Evolutionary conservation across 2,888 invertebrate genomes (phyloP).

Genomic region (Sesia apiformis): DNA sequence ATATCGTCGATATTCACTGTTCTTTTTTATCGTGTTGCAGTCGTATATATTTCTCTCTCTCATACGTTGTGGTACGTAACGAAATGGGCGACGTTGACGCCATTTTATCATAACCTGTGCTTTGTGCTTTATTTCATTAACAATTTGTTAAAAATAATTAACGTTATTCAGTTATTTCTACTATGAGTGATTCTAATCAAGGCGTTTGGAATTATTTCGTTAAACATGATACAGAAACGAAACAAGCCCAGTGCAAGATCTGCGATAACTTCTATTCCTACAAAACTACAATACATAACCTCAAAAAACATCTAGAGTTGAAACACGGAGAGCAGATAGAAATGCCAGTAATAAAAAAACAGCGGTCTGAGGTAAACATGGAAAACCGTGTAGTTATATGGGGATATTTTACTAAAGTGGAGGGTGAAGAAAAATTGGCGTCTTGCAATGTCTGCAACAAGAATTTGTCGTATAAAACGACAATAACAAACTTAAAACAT

Average conservation of each 20-base stretch:
- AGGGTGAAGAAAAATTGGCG: neutral
- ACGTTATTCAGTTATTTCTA: neutral
- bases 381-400: neutral
- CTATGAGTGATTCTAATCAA: neutral
- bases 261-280: neutral
- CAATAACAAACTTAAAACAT: conserved; percentile 7
- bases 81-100: neutral
- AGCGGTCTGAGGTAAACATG: neutral
- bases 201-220: neutral
- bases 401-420: neutral
- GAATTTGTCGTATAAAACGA: conserved; percentile 9
- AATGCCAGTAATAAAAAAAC: neutral
- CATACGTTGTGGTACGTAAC: neutral
- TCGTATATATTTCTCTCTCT: neutral
- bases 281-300: neutral
- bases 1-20: neutral
- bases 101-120: neutral
- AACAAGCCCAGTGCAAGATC: neutral
- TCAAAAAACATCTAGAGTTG: neutral
- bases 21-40: neutral
- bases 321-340: neutral
- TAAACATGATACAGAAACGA: neutral
- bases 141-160: neutral
- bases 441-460: conserved; percentile 8
- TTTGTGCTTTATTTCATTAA: neutral